Evolutionary conservation across 2,888 invertebrate species (phyloP).

Genomic region (Terebella lapidaria): DNA sequence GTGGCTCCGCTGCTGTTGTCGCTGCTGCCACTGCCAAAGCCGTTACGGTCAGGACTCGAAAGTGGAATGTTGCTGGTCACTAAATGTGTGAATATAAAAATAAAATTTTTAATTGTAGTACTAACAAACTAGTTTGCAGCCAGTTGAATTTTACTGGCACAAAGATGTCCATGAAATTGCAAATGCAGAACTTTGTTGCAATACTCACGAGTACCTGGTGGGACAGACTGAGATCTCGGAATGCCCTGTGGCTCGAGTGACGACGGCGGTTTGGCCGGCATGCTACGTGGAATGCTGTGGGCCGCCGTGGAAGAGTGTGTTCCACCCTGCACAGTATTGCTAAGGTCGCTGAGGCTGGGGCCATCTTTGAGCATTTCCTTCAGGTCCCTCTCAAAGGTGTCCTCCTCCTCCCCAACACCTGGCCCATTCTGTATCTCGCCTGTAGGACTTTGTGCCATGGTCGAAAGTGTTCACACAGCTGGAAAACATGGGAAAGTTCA

Average conservation of each 20-base stretch:
- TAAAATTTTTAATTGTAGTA: too few species aligned
- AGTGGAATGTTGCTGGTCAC: conserved; percentile 38
- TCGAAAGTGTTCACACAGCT: too few species aligned
- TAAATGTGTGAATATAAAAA: conserved; percentile 27
- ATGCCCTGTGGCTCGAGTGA: conserved; percentile 23
- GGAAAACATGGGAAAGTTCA: too few species aligned
- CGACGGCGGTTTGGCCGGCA: conserved; percentile 3
- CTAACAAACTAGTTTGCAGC: too few species aligned
- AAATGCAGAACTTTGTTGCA: too few species aligned
- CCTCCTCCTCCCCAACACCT: conserved; percentile 28
- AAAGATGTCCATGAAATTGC: too few species aligned
- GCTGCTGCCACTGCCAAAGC: conserved; percentile 17
- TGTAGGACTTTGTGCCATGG: conserved; percentile 3
- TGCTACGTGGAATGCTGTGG: conserved; percentile 3
- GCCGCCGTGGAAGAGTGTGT: conserved; percentile 4
- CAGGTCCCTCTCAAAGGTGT: conserved; percentile 45
- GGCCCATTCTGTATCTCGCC: background rate
- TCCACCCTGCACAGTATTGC: conserved; percentile 41
- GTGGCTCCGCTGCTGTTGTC: background rate
- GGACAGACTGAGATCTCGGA: conserved; percentile 35
- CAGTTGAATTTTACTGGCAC: too few species aligned
- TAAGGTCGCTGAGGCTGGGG: conserved; percentile 39
- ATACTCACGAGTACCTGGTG: too few species aligned
- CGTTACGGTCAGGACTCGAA: conserved; percentile 34
- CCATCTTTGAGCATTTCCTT: conserved; percentile 49